Evolutionary conservation across 2,888 invertebrate genomes (phyloP), one percentile per base, ranked within the genome.

Genomic region (Tipula unca): DNA sequence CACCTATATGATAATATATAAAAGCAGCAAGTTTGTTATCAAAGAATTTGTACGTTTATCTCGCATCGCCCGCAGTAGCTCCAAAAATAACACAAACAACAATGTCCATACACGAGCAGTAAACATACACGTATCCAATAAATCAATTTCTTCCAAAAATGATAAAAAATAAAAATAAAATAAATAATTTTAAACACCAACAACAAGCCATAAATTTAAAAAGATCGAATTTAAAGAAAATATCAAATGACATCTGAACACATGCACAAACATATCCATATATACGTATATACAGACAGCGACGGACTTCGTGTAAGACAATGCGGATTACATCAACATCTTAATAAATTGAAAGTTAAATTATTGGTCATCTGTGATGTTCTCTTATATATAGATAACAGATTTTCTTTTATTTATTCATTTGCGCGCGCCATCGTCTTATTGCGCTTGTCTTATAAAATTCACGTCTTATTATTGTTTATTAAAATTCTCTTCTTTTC

Each of bases 181-280:
- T n/a, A n/a, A n/a, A n/a, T n/a, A n/a, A n/a, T n/a, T n/a, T n/a
- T n/a, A n/a, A n/a, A n/a, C n/a, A 54, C 1, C 17, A 54, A n/a
- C 20, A 54, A 54, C 48, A 54, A 54, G 17, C 17, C 17, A 13
- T 54, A 54, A 54, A 54, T 54, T 54, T 54, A 1, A 54, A 14
- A 54, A 54, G 82, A 82, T 82, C 82, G 82, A 82, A 82, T 29
- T 82, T 29, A 82, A 82, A 29, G n/a, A 82, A 82, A 82, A 82
- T 82, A 54, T 54, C 48, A 54, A 54, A 54, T 54, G 48, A 54
- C 48, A 54, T 6, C 13, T 39, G 6, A 10, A 17, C 17, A 54
- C 17, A 48, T 17, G 6, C 48, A 48, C 4, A 54, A n/a, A 54
- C 13, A 42, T n/a, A 39, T n/a, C n/a, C n/a, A n/a, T n/a, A 48